These are phyloP conservation scores for Orchestia grillus DNA, from an alignment of 1,140 invertebrate species.

Conservation along the genomic window DNA sequence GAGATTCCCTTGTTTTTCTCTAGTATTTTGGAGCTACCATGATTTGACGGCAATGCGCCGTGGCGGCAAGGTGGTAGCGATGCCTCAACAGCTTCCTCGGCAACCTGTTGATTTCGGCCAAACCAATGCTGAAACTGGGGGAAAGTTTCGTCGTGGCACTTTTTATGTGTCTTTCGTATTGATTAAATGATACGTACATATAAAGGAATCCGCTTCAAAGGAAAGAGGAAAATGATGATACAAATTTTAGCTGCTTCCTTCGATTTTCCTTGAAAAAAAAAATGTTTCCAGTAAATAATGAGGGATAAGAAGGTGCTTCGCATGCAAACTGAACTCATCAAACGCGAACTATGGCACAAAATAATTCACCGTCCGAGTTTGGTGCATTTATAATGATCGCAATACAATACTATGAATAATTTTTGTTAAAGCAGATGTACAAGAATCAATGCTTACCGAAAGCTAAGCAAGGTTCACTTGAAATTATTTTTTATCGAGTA, in stretches of 20 bases:
- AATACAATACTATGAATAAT: neutral
- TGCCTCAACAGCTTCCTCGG: neutral
- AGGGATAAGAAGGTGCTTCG: no score
- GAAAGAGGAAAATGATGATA: no score
- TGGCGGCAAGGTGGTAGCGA: neutral
- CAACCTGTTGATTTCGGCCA: slow-evolving; percentile 14
- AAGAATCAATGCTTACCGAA: neutral
- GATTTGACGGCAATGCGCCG: neutral
- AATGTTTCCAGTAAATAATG: no score
- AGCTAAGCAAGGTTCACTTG: neutral
- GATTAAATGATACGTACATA: neutral
- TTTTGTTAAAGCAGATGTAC: neutral
- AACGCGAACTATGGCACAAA: neutral
- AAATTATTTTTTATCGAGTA: neutral
- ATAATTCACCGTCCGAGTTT: neutral
- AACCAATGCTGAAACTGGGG: neutral
- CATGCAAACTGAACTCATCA: no score
- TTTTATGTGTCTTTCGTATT: neutral
- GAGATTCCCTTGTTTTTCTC: slow-evolving; percentile 25
- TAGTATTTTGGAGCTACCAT: neutral
- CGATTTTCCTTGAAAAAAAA: no score
- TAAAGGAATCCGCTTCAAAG: neutral
- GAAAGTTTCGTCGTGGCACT: neutral
- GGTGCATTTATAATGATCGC: neutral
- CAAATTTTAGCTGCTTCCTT: no score